Evolutionary conservation across 2,888 invertebrate genomes (phyloP).

Genomic region (Epinotia nisella): DNA sequence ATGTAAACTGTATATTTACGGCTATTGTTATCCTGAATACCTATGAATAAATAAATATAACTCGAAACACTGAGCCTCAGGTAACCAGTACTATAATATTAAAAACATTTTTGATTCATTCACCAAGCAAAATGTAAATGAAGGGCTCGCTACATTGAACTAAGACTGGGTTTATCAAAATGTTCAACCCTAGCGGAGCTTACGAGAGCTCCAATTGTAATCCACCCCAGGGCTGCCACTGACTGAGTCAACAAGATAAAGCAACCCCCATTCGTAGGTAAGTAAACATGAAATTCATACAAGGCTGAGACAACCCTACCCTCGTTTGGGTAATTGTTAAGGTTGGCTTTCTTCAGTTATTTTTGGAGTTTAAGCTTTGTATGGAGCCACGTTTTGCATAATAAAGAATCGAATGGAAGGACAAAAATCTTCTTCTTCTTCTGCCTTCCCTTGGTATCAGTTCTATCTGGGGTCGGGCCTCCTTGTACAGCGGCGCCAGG

Average conservation of each 20-base stretch:
- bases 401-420: not conserved
- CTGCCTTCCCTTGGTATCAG: too few relatives aligned
- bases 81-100: slow-evolving; percentile 20
- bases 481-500: too few relatives aligned
- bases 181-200: slow-evolving; percentile 43
- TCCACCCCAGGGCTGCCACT: slow-evolving; percentile 42
- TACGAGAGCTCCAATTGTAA: slow-evolving; percentile 42
- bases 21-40: too few relatives aligned
- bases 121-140: slow-evolving; percentile 36
- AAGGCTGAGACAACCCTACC: slow-evolving; percentile 40
- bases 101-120: slow-evolving; percentile 26
- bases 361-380: not conserved
- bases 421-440: too few relatives aligned
- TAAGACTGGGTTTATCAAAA: slow-evolving; percentile 44
- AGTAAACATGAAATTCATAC: slow-evolving; percentile 45
- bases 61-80: not conserved
- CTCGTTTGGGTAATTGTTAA: slow-evolving; percentile 39
- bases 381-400: not conserved
- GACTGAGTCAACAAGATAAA: slow-evolving; percentile 45
- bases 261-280: slow-evolving; percentile 42
- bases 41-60: too few relatives aligned
- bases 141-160: slow-evolving; percentile 38
- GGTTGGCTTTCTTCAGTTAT: slow-evolving; percentile 11
- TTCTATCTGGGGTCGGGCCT: too few relatives aligned
- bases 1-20: too few relatives aligned